Percentiles rank a stretch among this genome's conserved stretches.
Conservation (phyloP, 1,140 invertebrate species). For the Gonatopus flavifemur region DNA sequence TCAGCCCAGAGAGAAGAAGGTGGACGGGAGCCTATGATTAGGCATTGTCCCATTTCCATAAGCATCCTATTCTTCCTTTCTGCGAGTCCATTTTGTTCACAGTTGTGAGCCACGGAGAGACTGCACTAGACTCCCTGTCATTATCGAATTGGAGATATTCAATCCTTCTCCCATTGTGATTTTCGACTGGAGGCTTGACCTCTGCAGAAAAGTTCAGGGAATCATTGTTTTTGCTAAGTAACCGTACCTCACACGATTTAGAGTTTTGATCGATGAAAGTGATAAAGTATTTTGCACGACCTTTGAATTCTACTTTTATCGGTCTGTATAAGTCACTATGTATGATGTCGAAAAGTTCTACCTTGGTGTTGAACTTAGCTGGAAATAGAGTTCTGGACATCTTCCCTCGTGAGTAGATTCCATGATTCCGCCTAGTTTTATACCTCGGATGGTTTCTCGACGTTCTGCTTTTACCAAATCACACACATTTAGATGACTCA, state of each 20-base stretch:
- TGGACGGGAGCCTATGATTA: slow-evolving; percentile 34
- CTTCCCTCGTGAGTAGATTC: not conserved
- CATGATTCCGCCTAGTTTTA: not conserved
- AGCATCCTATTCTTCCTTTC: slow-evolving; percentile 43
- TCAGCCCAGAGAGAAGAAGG: slow-evolving; percentile 45
- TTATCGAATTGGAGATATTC: slow-evolving; percentile 43
- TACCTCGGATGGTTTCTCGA: not conserved
- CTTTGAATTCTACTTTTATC: slow-evolving; percentile 25
- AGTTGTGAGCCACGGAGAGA: slow-evolving; percentile 37
- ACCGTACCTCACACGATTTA: slow-evolving; percentile 37
- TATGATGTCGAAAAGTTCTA: slow-evolving; percentile 22
- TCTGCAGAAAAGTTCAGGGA: slow-evolving; percentile 37
- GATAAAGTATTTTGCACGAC: slow-evolving; percentile 38
- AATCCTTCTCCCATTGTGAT: slow-evolving; percentile 36
- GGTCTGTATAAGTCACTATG: slow-evolving; percentile 38
- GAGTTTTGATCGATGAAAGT: slow-evolving; percentile 42
- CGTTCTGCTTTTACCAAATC: not conserved
- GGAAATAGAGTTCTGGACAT: not conserved
- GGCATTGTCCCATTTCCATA: no score
- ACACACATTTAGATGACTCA: slow-evolving; percentile 8
- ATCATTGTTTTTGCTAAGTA: slow-evolving; percentile 37
- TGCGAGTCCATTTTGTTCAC: slow-evolving; percentile 46
- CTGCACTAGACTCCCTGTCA: slow-evolving; percentile 44
- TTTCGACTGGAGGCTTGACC: slow-evolving; percentile 41
- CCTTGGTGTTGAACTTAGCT: not conserved